A percentile compares a stretch with the other conserved stretches of the same genome.
Conservation (phyloP, 2,888 invertebrate species). For the Pandemis heparana region DNA sequence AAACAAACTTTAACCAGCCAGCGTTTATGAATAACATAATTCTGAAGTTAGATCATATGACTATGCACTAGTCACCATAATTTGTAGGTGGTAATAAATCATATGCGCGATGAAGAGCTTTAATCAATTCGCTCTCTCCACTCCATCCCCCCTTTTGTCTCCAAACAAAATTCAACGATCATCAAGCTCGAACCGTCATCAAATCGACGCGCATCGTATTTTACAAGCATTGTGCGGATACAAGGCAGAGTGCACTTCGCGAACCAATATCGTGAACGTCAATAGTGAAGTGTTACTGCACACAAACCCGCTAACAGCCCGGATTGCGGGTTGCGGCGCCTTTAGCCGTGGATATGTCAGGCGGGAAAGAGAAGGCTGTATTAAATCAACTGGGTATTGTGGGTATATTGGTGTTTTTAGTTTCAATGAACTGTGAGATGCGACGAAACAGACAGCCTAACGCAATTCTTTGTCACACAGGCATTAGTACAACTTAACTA, state of each 20-base stretch:
- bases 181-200: slow-evolving; percentile 11
- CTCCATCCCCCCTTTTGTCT: slow-evolving; percentile 3
- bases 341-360: background rate
- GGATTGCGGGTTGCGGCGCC: slow-evolving; percentile 20
- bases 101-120: slow-evolving; percentile 35
- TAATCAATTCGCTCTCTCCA: slow-evolving; percentile 27
- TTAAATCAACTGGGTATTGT: background rate
- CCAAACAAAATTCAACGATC: slow-evolving; percentile 22
- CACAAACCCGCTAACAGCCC: slow-evolving; percentile 3
- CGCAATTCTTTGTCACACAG: too few relatives aligned
- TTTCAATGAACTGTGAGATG: background rate
- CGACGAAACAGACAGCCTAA: background rate
- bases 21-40: too few relatives aligned
- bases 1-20: too few relatives aligned
- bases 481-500: too few relatives aligned
- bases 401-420: background rate
- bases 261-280: slow-evolving; percentile 30
- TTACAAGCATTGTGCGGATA: slow-evolving; percentile 24
- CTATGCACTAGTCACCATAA: background rate
- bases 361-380: background rate
- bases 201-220: slow-evolving; percentile 24
- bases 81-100: background rate
- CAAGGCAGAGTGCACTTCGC: slow-evolving; percentile 27
- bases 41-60: too few relatives aligned
- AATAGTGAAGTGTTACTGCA: slow-evolving; percentile 38